These are phyloP conservation scores for Lithophane ornitopus DNA, from an alignment of 2,888 invertebrate genomes.

Conservation along the genomic window DNA sequence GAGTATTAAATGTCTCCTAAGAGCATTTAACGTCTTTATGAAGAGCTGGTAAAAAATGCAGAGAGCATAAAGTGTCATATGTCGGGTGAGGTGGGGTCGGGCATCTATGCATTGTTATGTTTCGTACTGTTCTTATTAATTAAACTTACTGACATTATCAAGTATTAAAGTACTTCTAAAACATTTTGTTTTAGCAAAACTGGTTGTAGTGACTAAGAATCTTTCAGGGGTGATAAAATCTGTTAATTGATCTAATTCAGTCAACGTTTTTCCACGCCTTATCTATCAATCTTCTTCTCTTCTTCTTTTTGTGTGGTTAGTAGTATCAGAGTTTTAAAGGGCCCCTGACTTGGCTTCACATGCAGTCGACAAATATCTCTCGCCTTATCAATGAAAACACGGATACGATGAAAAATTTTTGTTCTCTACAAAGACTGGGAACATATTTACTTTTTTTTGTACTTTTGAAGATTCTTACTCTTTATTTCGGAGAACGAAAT, in stretches of 20 bases:
- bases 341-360: too few species aligned
- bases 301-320: too few species aligned
- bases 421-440: background rate
- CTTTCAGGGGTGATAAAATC: background rate
- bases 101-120: conserved; percentile 46
- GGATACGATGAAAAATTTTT: background rate
- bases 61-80: conserved; percentile 75
- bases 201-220: background rate
- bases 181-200: background rate
- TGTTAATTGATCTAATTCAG: background rate
- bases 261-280: background rate
- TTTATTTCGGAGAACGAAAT: conserved; percentile 42
- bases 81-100: conserved; percentile 64
- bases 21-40: conserved; percentile 78
- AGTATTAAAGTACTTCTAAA: background rate
- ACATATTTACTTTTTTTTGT: background rate
- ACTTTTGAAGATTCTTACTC: background rate
- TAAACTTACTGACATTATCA: conserved; percentile 10
- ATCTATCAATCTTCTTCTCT: background rate
- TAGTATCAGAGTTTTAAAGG: too few species aligned
- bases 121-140: conserved; percentile 14
- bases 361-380: too few species aligned
- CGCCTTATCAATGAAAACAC: background rate
- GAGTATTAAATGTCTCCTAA: conserved; percentile 80
- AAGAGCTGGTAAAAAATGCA: conserved; percentile 71